Evolutionary conservation across 2,113 vertebrate genomes (phyloP).

Genomic region (Oncorhynchus masou): DNA sequence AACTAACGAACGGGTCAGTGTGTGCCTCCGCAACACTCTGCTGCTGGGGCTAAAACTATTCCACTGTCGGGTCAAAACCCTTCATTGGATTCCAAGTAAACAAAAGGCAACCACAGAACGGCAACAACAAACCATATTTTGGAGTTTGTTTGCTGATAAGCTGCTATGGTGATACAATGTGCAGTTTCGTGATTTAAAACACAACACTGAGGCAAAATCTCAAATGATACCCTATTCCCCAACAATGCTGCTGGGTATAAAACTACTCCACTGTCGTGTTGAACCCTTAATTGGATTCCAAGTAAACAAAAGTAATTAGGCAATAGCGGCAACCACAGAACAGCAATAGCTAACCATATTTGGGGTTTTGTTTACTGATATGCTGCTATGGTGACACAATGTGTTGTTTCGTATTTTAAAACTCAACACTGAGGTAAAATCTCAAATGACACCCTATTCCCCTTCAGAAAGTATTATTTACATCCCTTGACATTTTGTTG

Average conservation of each 20-base stretch:
- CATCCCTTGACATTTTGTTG: too few species aligned
- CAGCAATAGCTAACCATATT: constrained; percentile 28
- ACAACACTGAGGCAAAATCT: background rate
- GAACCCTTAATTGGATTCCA: constrained; percentile 60
- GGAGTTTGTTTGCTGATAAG: constrained; percentile 16
- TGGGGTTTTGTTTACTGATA: constrained; percentile 12
- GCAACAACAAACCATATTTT: constrained; percentile 27
- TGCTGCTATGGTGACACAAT: constrained; percentile 28
- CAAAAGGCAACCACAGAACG: constrained; percentile 46
- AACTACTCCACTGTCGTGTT: constrained; percentile 45
- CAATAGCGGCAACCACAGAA: constrained; percentile 45
- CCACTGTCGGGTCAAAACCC: constrained; percentile 48
- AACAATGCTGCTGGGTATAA: constrained; percentile 40
- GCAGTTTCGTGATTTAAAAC: background rate
- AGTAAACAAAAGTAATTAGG: constrained; percentile 57
- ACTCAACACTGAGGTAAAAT: background rate
- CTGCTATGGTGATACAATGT: constrained; percentile 26
- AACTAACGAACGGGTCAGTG: constrained; percentile 61
- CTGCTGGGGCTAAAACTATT: constrained; percentile 43
- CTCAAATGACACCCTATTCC: too few species aligned
- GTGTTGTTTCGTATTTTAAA: background rate
- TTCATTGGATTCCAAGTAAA: constrained; percentile 60
- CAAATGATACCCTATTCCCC: too few species aligned
- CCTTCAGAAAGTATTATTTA: too few species aligned
- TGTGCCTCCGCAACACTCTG: constrained; percentile 50